Evolutionary conservation across 2,113 vertebrate species (phyloP), one percentile per base, ranked within the genome.

Genomic region (Oxyura jamaicensis): DNA sequence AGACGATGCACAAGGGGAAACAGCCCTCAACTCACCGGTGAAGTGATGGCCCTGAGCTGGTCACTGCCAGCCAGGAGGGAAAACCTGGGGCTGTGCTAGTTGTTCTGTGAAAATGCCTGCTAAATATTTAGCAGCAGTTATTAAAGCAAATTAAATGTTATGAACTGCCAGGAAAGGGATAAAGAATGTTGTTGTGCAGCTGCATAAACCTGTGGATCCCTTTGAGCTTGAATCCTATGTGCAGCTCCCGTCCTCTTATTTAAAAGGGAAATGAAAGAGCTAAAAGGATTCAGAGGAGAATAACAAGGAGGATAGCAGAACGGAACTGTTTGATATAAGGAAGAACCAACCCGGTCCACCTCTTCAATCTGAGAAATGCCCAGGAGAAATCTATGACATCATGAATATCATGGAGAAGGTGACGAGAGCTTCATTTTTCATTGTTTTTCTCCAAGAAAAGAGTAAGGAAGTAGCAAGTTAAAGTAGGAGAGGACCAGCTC

Each of bases 401-500:
- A 73, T 28, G 25, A 77, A 73, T 17, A 76, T 31, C 44, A n/a
- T 2, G 26, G 29, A 63, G 73, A 76, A 93, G 46, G 56, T 22
- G 56, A 48, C 29, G 50, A 81, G 56, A 78, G 65, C 42, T 48
- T 65, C 35, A 68, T 63, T 93, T 96, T 88, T 53, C 58, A 48
- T 66, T 69, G 48, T 59, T 28, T 66, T 90, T 95, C 46, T 81
- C 74, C 81, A 91, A 58, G 58, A 82, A 82, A 65, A 62, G 29
- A 83, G 63, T 74, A 75, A 89, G 77, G 58, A 92, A 91, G 33
- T 23, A 42, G 66, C 52, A 56, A 44, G 87, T 95, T 89, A 48
- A 72, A 83, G 39, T 65, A 82, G 56, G 74, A 76, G n/a, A 93
- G 66, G 62, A 76, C 35, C 50, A 93, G 52, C 88, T 95, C 80